phyloP scores from a whole-genome alignment of 2,113 vertebrate genomes.

The Caranx melampygus region DNA sequence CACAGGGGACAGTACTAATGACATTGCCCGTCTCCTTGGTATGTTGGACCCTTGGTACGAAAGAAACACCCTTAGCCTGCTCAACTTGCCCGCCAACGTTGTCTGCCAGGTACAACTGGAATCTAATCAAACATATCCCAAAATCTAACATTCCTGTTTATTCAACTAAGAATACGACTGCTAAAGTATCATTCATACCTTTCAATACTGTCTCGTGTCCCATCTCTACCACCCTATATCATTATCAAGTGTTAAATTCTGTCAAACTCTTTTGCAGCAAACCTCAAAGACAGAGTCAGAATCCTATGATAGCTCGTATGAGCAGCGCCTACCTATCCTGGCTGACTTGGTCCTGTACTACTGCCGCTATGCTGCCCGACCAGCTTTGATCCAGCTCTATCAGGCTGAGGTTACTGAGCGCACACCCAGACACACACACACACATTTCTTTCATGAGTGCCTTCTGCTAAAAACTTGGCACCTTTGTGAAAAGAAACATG shows the following conservation, averaged over 20 bases:
- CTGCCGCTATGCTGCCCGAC: conserved; percentile 89
- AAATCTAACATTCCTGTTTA: neutral
- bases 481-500: neutral
- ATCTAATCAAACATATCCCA: neutral
- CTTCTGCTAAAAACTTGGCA: neutral
- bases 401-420: conserved; percentile 89
- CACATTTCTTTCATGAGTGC: neutral
- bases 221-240: neutral
- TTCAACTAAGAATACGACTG: neutral
- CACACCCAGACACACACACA: conserved; percentile 5
- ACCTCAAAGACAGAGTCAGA: conserved; percentile 87
- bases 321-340: conserved; percentile 90
- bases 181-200: neutral
- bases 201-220: neutral
- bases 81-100: conserved; percentile 89
- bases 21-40: conserved; percentile 94
- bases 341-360: conserved; percentile 96
- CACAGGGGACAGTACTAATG: conserved; percentile 89
- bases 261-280: conserved; percentile 72
- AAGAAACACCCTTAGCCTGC: conserved; percentile 91
- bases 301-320: conserved; percentile 70
- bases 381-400: conserved; percentile 93
- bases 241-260: neutral
- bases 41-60: conserved; percentile 98
- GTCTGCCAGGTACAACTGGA: conserved; percentile 89